A percentile compares a stretch with the other conserved stretches of the same genome.
These are phyloP conservation scores for Melieria omissa DNA, from an alignment of 2,888 invertebrate genomes.

Conservation along the genomic window DNA sequence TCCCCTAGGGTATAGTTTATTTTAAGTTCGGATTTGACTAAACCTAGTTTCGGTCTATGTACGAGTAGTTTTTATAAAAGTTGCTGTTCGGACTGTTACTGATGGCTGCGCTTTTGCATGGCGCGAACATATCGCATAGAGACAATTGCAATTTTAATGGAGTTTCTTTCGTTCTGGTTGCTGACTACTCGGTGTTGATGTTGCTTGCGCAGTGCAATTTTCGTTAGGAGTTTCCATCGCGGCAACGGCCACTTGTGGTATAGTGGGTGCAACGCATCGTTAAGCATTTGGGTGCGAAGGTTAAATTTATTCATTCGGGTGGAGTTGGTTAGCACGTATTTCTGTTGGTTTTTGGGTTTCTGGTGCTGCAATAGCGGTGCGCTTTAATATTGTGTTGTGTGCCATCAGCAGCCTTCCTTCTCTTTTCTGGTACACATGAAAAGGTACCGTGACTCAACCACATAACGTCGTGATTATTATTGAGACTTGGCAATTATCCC, in stretches of 20 bases:
- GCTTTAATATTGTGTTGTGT: not conserved
- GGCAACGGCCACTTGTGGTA: not conserved
- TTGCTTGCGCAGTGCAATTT: not conserved
- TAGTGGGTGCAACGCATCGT: slow-evolving; percentile 24
- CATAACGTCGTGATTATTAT: slow-evolving; percentile 38
- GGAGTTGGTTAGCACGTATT: slow-evolving; percentile 25
- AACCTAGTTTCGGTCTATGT: not conserved
- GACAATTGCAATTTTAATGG: slow-evolving; percentile 35
- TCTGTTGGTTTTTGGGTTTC: not conserved
- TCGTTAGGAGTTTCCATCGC: no score
- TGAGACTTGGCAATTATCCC: slow-evolving; percentile 39
- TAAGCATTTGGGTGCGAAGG: slow-evolving; percentile 40
- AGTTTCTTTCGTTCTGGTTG: slow-evolving; percentile 1
- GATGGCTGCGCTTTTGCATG: no score
- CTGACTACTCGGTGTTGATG: not conserved
- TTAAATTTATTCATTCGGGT: slow-evolving; percentile 35
- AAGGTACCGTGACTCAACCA: not conserved
- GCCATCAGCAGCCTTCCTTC: not conserved
- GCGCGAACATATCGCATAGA: slow-evolving; percentile 6
- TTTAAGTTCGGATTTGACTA: not conserved
- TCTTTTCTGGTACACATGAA: not conserved
- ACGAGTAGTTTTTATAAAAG: not conserved
- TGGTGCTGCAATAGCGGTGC: not conserved
- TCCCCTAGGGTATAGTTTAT: no score
- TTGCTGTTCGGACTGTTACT: no score